These are phyloP conservation scores for Eugnorisma glareosa DNA, from an alignment of 2,888 invertebrate species.

Conservation along the genomic window DNA sequence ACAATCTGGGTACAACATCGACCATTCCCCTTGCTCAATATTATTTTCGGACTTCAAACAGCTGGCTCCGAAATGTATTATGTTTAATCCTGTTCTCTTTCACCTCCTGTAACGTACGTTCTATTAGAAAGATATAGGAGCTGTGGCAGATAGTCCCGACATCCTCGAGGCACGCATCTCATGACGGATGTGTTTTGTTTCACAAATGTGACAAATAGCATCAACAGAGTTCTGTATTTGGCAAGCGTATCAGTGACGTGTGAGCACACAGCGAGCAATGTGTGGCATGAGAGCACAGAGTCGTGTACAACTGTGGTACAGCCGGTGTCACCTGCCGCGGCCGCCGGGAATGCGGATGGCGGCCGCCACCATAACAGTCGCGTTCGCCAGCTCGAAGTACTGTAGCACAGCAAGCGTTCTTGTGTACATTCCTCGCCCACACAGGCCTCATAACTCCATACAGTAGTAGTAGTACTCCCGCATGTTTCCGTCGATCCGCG, in stretches of 20 bases:
- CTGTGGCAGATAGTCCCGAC: neutral
- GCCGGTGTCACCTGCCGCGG: constrained; percentile 23
- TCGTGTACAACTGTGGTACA: neutral
- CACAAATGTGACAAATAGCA: neutral
- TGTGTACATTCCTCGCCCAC: constrained; percentile 4
- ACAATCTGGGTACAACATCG: neutral
- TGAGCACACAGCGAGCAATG: neutral
- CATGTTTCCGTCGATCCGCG: neutral
- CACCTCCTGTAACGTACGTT: neutral
- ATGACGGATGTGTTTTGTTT: constrained; percentile 9
- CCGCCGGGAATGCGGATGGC: constrained; percentile 23
- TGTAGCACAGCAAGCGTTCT: neutral
- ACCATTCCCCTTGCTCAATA: neutral
- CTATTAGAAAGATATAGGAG: neutral
- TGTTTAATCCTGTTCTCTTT: neutral
- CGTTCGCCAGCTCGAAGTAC: neutral
- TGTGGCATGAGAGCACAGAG: neutral
- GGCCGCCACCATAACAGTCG: constrained; percentile 10
- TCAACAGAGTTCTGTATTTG: constrained; percentile 22
- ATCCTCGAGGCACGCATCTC: neutral
- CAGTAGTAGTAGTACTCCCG: neutral
- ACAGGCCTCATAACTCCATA: constrained; percentile 5
- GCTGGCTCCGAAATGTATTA: neutral
- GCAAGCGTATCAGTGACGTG: constrained; percentile 13
- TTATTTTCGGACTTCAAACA: neutral